Evolutionary conservation across 2,888 invertebrate genomes (phyloP), one percentile per base, ranked within the genome.

Genomic region (Calameuta filiformis): DNA sequence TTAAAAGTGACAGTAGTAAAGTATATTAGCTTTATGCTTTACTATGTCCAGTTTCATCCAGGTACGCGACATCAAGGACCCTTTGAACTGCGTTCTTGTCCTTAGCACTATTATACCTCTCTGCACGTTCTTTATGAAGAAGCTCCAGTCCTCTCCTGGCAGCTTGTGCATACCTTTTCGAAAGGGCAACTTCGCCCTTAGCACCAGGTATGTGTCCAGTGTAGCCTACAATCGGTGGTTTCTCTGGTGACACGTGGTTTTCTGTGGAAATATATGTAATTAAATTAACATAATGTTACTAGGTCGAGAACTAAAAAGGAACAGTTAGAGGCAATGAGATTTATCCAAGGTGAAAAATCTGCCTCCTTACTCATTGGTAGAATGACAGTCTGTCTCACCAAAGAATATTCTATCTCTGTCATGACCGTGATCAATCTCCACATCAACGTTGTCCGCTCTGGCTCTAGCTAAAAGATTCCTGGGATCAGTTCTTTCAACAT

Each of bases 161-260:
- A 0, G 95, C 95, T 85, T 94, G 94, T 81, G 94, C 94, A 88
- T 95, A 95, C 80, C 95, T 91, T 87, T 94, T 94, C 79, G 95
- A 95, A n/a, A 95, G 92, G 0, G 95, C 95, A 1, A 94, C 94
- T 88, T 95, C 95, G 23, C 94, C 94, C 86, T 94, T 94, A 76
- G 95, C 94, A 73, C 94, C 93, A 4, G 95, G 95, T 80, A 95
- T 95, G 88, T 95, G 95, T 4, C 95, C 95, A 0, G 95, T 95
- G 90, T 95, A 95, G 12, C 95, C 95, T 0, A 95, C 94, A 85
- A 95, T 95, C 30, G 95, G 95, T 33, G 95, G 95, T 84, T 93
- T 94, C 87, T 95, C 95, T 0, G 95, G 93, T 11, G 95, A 94
- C 81, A 94, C 93, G 90, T 92, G 91, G 83, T 94, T 94, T 85